Evolutionary conservation across 2,888 invertebrate species (phyloP).

Genomic region (Amblyjoppa fuscipennis): DNA sequence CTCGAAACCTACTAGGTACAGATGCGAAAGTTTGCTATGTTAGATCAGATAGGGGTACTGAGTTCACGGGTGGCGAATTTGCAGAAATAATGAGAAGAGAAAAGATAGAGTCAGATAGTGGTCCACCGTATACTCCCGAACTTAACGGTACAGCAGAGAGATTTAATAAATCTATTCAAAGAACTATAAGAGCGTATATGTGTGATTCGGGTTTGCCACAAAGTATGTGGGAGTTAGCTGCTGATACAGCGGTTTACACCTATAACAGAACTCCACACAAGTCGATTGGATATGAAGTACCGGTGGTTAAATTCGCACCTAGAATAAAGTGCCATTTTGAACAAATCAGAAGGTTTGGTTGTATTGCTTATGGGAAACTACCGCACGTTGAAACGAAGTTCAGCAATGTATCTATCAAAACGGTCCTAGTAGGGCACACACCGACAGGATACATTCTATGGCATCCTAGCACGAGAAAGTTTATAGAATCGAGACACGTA

Average conservation of each 20-base stretch:
- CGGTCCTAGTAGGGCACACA: constrained; percentile 65
- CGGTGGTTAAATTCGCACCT: constrained; percentile 61
- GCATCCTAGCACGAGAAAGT: constrained; percentile 65
- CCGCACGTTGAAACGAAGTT: constrained; percentile 62
- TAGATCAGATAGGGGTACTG: constrained; percentile 31
- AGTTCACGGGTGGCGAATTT: constrained; percentile 29
- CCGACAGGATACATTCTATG: constrained; percentile 66
- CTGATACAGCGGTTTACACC: constrained; percentile 64
- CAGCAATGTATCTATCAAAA: constrained; percentile 54
- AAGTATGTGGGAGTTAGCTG: constrained; percentile 70
- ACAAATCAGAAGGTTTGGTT: constrained; percentile 63
- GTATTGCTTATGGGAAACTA: constrained; percentile 62
- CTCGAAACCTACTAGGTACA: neutral
- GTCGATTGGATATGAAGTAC: constrained; percentile 60
- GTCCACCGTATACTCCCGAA: constrained; percentile 64
- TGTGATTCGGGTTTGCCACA: constrained; percentile 64
- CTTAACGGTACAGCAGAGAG: constrained; percentile 68
- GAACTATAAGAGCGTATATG: constrained; percentile 62
- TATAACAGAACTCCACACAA: constrained; percentile 70
- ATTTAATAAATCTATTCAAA: constrained; percentile 64
- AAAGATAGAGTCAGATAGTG: constrained; percentile 35
- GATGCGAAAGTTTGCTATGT: constrained; percentile 27
- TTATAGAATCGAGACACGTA: constrained; percentile 65
- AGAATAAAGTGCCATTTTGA: constrained; percentile 55
- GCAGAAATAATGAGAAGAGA: constrained; percentile 28